A percentile compares a stretch with the other conserved stretches of the same genome.
Evolutionary conservation across 1,140 invertebrate genomes (phyloP).

Genomic region (Caenorhabditis inopinata): DNA sequence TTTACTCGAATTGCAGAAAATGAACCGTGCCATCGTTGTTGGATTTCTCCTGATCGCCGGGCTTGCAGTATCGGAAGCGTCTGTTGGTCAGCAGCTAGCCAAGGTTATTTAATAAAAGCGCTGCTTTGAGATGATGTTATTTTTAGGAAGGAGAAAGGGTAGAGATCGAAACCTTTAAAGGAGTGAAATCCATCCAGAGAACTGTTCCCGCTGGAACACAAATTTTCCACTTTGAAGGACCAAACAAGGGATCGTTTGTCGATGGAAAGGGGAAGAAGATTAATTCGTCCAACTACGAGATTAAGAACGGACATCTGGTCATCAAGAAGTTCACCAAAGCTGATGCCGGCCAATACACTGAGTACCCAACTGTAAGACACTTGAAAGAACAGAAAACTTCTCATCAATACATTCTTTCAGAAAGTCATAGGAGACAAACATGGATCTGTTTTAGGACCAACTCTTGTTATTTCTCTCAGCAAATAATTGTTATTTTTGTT

Average conservation of each 20-base stretch:
- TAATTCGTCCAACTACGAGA: background rate
- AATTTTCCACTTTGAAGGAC: constrained; percentile 17
- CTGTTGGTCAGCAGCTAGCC: background rate
- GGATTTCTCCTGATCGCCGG: background rate
- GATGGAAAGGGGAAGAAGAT: constrained; percentile 14
- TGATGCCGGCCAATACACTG: background rate
- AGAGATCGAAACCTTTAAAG: background rate
- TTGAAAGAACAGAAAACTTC: background rate
- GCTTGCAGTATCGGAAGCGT: background rate
- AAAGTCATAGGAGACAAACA: background rate
- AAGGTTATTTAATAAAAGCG: background rate
- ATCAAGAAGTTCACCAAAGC: constrained; percentile 23
- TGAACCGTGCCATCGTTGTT: background rate
- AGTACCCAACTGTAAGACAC: background rate
- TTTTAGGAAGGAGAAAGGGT: constrained; percentile 4
- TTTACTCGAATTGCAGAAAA: background rate
- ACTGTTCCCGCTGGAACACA: background rate
- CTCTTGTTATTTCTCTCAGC: background rate
- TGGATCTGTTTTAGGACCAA: background rate
- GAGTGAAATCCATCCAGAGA: background rate
- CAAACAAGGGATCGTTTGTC: background rate
- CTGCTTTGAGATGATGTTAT: background rate
- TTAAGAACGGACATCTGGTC: background rate
- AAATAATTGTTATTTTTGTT: background rate
- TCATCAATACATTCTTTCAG: background rate